Percentiles rank a stretch among this genome's conserved stretches.
phyloP scores from a whole-genome alignment of 2,797 vertebrate genomes.

The Channa striata region DNA sequence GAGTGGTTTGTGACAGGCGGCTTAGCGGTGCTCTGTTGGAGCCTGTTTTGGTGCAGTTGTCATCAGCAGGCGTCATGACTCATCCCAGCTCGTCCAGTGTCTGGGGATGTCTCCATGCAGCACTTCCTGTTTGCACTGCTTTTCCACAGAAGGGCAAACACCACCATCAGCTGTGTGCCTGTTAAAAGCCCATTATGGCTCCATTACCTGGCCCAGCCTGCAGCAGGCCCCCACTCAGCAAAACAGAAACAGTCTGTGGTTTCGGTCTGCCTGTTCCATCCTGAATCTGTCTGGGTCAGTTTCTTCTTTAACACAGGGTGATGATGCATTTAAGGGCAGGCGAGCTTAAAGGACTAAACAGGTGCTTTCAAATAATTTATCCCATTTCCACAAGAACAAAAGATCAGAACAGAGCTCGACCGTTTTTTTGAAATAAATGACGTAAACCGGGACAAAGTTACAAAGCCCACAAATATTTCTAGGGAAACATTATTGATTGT shows the following conservation, averaged over 20 bases:
- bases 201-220: slow-evolving; percentile 74
- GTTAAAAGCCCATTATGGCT: slow-evolving; percentile 82
- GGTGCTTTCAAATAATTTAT: background rate
- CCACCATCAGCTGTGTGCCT: slow-evolving; percentile 58
- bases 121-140: slow-evolving; percentile 75
- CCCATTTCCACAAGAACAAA: background rate
- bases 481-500: too few species aligned
- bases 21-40: slow-evolving; percentile 56
- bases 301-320: slow-evolving; percentile 37
- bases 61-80: slow-evolving; percentile 63
- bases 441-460: background rate
- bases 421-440: background rate
- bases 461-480: too few species aligned
- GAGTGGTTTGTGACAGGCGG: slow-evolving; percentile 63
- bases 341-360: background rate
- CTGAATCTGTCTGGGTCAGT: slow-evolving; percentile 54
- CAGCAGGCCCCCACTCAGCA: slow-evolving; percentile 44
- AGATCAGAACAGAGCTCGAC: background rate
- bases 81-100: slow-evolving; percentile 53
- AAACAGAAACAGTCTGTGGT: slow-evolving; percentile 37
- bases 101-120: slow-evolving; percentile 63
- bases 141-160: slow-evolving; percentile 78
- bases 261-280: slow-evolving; percentile 27
- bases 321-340: background rate
- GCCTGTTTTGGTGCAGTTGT: slow-evolving; percentile 54